phyloP scores from a whole-genome alignment of 1,140 invertebrate species.

The Cepaea nemoralis region DNA sequence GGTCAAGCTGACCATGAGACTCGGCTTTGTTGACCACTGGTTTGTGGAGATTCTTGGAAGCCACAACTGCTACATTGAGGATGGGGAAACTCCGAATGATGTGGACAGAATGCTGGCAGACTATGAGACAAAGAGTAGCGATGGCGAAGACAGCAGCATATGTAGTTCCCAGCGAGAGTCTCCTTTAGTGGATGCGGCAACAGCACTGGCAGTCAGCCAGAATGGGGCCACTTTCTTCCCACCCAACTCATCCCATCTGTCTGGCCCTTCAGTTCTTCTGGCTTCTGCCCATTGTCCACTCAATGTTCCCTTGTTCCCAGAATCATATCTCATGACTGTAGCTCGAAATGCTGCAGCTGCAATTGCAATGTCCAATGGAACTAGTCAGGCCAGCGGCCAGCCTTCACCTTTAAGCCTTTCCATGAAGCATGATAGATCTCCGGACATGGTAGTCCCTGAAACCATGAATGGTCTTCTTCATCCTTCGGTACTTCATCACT shows the following conservation, averaged over 20 bases:
- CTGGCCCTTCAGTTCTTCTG: constrained; percentile 17
- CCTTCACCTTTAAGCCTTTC: constrained; percentile 29
- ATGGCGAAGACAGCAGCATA: constrained; percentile 26
- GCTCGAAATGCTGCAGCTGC: constrained; percentile 31
- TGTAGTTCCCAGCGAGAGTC: not conserved
- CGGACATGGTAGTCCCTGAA: constrained; percentile 29
- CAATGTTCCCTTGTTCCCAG: constrained; percentile 47
- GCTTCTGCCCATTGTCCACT: constrained; percentile 35
- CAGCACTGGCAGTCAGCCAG: constrained; percentile 15
- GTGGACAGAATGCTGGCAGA: constrained; percentile 37
- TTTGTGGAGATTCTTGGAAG: constrained; percentile 66
- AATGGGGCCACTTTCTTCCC: constrained; percentile 33
- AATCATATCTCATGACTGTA: constrained; percentile 38
- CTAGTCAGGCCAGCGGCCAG: constrained; percentile 13
- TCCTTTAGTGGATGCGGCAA: not conserved
- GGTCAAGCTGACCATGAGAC: constrained; percentile 66
- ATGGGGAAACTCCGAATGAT: constrained; percentile 21
- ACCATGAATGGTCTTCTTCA: constrained; percentile 33
- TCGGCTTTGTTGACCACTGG: constrained; percentile 67
- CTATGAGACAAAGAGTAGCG: constrained; percentile 39
- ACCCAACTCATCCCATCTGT: constrained; percentile 19
- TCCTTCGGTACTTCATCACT: constrained; percentile 22
- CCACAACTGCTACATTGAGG: constrained; percentile 49
- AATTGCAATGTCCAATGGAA: constrained; percentile 28
- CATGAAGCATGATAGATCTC: constrained; percentile 17